Evolutionary conservation across 2,888 invertebrate genomes (phyloP).

Genomic region (Mesorhabditis spiculigera): DNA sequence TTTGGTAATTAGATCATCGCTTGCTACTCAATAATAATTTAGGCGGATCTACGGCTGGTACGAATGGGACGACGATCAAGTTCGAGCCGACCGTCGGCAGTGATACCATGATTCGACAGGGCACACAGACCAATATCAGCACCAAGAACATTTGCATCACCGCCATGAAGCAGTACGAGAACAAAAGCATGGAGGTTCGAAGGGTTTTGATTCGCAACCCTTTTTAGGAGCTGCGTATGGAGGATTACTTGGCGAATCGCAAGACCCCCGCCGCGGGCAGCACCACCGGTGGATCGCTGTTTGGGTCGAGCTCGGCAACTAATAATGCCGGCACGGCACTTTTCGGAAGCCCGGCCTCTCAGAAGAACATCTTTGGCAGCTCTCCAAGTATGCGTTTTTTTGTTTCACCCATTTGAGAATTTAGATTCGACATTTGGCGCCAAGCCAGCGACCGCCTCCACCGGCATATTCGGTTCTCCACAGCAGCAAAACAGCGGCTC

Average conservation of each 20-base stretch:
- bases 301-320: conserved; percentile 21
- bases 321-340: conserved; percentile 18
- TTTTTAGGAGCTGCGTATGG: conserved; percentile 76
- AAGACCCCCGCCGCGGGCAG: conserved; percentile 68
- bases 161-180: conserved; percentile 96
- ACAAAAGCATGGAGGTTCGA: conserved; percentile 77
- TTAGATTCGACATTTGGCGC: conserved; percentile 21
- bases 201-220: neutral
- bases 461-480: conserved; percentile 1
- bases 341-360: conserved; percentile 19
- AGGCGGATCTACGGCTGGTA: conserved; percentile 18
- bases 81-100: conserved; percentile 77
- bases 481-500: conserved; percentile 12
- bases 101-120: conserved; percentile 86
- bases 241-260: conserved; percentile 85
- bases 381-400: neutral
- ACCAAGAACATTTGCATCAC: conserved; percentile 95
- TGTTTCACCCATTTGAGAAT: neutral
- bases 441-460: conserved; percentile 31
- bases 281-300: conserved; percentile 30
- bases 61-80: conserved; percentile 75
- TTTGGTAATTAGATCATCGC: neutral
- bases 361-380: conserved; percentile 11
- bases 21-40: neutral
- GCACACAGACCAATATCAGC: conserved; percentile 75